Conservation (phyloP, 2,797 vertebrate genomes). For the Chelon auratus region DNA sequence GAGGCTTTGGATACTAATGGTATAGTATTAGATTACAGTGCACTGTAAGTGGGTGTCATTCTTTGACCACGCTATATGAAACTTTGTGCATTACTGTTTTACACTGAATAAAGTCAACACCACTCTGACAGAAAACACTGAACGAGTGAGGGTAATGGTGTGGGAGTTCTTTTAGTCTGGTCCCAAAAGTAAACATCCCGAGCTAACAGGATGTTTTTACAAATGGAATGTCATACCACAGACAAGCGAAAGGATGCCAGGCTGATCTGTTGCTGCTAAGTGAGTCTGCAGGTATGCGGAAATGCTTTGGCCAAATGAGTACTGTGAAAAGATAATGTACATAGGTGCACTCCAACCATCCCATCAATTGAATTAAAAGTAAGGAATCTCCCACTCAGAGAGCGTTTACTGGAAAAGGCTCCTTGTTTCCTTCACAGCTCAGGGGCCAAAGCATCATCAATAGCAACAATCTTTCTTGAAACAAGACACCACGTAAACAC, state of each 20-base stretch:
- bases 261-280: slow-evolving; percentile 46
- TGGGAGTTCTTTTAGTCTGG: slow-evolving; percentile 14
- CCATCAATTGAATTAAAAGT: slow-evolving; percentile 75
- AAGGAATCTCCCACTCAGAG: slow-evolving; percentile 66
- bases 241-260: slow-evolving; percentile 22
- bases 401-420: slow-evolving; percentile 75
- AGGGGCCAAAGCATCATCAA: slow-evolving; percentile 46
- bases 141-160: slow-evolving; percentile 11
- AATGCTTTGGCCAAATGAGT: slow-evolving; percentile 51
- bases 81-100: slow-evolving; percentile 7
- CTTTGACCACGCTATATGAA: slow-evolving; percentile 13
- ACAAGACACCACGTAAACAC: slow-evolving; percentile 65
- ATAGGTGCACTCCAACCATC: slow-evolving; percentile 66
- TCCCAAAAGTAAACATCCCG: slow-evolving; percentile 16
- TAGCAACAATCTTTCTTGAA: slow-evolving; percentile 58
- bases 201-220: slow-evolving; percentile 53
- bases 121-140: slow-evolving; percentile 2
- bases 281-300: slow-evolving; percentile 55
- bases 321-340: slow-evolving; percentile 61
- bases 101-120: slow-evolving; percentile 8
- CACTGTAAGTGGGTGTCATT: slow-evolving; percentile 13
- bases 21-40: neutral
- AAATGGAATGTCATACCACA: slow-evolving; percentile 53
- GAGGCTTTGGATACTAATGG: slow-evolving; percentile 13
- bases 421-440: slow-evolving; percentile 45